A percentile compares a stretch with the other conserved stretches of the same genome.
Evolutionary conservation across 1,140 invertebrate species (phyloP).

Genomic region (Tribolium madens): DNA sequence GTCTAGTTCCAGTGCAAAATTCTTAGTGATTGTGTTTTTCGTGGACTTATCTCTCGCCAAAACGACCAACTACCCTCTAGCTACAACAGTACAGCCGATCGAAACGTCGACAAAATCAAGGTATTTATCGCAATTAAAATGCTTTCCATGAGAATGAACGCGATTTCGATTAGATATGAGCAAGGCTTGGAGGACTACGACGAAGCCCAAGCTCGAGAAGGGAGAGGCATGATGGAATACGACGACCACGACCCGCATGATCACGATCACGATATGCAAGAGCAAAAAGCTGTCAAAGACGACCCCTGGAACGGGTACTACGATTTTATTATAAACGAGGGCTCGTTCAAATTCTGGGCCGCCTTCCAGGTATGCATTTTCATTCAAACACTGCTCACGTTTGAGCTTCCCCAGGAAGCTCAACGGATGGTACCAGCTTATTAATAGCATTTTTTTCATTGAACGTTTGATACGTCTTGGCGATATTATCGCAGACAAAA

Average conservation of each 20-base stretch:
- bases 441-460: slow-evolving; percentile 14
- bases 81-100: slow-evolving; percentile 46
- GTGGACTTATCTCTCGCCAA: slow-evolving; percentile 37
- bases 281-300: slow-evolving; percentile 66
- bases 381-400: slow-evolving; percentile 17
- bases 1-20: slow-evolving; percentile 9
- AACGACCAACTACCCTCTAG: slow-evolving; percentile 42
- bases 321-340: slow-evolving; percentile 86
- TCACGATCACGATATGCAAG: slow-evolving; percentile 64
- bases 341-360: slow-evolving; percentile 89
- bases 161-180: slow-evolving; percentile 56
- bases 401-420: not conserved
- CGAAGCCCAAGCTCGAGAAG: slow-evolving; percentile 54
- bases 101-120: slow-evolving; percentile 46
- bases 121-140: slow-evolving; percentile 46
- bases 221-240: slow-evolving; percentile 59
- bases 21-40: slow-evolving; percentile 47
- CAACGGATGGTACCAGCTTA: not conserved
- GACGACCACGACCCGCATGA: slow-evolving; percentile 56
- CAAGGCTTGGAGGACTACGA: slow-evolving; percentile 61
- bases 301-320: slow-evolving; percentile 84
- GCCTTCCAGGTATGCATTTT: slow-evolving; percentile 77
- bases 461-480: not conserved
- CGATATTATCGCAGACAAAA: slow-evolving; percentile 8
- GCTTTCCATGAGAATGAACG: slow-evolving; percentile 1